Percentiles rank a stretch among this genome's conserved stretches.
Evolutionary conservation across 2,113 vertebrate genomes (phyloP).

Genomic region (human (Homo sapiens)): GRCh38 chr19:7448501-7449000

Average conservation of each 20-base stretch:
- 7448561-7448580: too few species aligned
- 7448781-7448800: background rate
- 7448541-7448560: too few species aligned
- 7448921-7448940: fast-evolving
- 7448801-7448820: fast-evolving
- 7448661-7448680: too few species aligned
- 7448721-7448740: fast-evolving
- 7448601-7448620: too few species aligned
- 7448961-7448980: too few species aligned
- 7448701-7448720: background rate
- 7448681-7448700: background rate
- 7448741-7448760: background rate
- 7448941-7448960: background rate
- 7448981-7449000: background rate
- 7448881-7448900: background rate
- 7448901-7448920: background rate
- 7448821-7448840: fast-evolving
- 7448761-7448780: background rate
- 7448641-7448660: too few species aligned
- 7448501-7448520: too few species aligned
- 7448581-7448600: too few species aligned
- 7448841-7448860: background rate
- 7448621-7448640: too few species aligned
- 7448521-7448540: fast-evolving
- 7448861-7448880: fast-evolving